A percentile compares a stretch with the other conserved stretches of the same genome.
Conservation (phyloP, 2,888 invertebrate genomes). For the Griposia aprilina region DNA sequence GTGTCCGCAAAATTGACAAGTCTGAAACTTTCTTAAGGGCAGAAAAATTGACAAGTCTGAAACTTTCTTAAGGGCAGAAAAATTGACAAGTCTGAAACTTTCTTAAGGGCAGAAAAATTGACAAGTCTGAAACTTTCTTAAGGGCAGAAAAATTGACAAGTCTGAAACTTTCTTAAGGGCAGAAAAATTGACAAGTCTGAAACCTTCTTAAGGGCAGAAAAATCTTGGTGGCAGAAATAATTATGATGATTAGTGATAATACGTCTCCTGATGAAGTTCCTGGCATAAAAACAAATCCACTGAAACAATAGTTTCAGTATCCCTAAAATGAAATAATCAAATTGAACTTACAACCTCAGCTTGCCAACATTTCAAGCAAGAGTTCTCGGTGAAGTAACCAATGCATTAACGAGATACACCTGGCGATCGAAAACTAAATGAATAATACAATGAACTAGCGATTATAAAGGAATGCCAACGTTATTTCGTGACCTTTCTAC, state of each 20-base stretch:
- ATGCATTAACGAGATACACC: constrained; percentile 40
- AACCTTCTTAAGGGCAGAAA: too few relatives aligned
- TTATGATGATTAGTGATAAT: neutral
- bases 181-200: neutral
- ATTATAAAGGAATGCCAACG: constrained; percentile 43
- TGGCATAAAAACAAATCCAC: neutral
- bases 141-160: neutral
- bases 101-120: too few relatives aligned
- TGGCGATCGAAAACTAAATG: constrained; percentile 35
- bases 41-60: neutral
- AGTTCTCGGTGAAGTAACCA: constrained; percentile 9
- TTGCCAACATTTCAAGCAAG: constrained; percentile 2
- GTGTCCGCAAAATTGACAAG: neutral
- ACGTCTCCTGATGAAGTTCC: neutral
- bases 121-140: neutral
- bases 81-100: neutral
- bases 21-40: too few relatives aligned
- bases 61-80: too few relatives aligned
- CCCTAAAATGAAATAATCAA: neutral
- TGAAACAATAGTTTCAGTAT: too few relatives aligned
- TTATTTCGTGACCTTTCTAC: constrained; percentile 35
- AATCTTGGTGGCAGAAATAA: neutral
- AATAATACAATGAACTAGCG: constrained; percentile 48
- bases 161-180: too few relatives aligned
- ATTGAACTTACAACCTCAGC: neutral